Base-by-base conservation (phyloP, 1,140 invertebrate genomes). In the Phymorhynchus buccinoides region DNA sequence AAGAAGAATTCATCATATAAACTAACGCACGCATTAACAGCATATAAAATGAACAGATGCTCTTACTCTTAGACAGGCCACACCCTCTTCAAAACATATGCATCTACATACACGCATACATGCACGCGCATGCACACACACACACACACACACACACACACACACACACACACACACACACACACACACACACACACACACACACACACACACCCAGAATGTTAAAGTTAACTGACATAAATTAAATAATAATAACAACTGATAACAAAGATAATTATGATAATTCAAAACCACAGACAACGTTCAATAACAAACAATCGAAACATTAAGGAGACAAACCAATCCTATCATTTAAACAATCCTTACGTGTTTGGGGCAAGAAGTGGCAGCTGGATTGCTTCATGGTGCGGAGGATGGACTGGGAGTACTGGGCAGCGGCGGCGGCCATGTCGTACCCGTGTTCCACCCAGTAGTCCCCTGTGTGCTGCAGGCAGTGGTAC, bases 91-190 rank as follows among this genome's bases (percentile, higher is more conserved):
- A 14, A 35, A 7, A 37, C 9, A 75, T 30, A 75, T 30, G 37
- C 22, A 41, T 37, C 14, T 30, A 75, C 22, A 37, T 30, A 75
- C 32, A 75, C 79, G 39, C 86, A 88, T 30, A 37, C 71, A 14
- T 18, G 30, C 32, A 12, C 16, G 37, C 32, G 27, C 71, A 41
- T 30, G 37, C 71, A 75, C 32, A 75, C 71, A 75, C 32, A 75
- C 71, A 75, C 32, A 75, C 32, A 75, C 16, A 75, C 71, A 75
- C 32, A 75, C 71, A 75, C 71, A 75, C 71, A 75, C 71, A 75
- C 71, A 75, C 71, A 75, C 71, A 75, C 32, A 75, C 71, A 75
- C 71, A 75, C 6, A 71, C 66, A n/a, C 30, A 22, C 66, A 71
- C 30, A n/a, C 66, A 71, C 66, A n/a, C 30, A 22, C 66, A n/a